Conservation (phyloP, 1,140 invertebrate genomes). For the silkworm (Bombyx mori) region DNA sequence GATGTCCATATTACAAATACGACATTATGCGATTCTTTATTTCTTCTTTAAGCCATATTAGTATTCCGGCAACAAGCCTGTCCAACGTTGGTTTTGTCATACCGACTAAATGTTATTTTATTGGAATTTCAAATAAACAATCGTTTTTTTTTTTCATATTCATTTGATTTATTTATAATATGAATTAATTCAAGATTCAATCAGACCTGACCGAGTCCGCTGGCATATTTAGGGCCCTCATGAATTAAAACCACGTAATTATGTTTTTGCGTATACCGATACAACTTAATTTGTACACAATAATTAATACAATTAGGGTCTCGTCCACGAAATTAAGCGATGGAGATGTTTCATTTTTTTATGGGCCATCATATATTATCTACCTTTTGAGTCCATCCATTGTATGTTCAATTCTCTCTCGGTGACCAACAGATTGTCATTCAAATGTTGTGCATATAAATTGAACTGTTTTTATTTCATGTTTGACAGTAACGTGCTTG, state of each 20-base stretch:
- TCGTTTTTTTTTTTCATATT: constrained; percentile 40
- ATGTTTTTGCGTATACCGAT: constrained; percentile 31
- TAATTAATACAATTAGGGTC: constrained; percentile 49
- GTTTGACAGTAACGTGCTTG: too few relatives aligned
- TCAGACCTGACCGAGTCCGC: constrained; percentile 35
- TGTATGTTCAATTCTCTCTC: too few relatives aligned
- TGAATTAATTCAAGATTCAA: constrained; percentile 56
- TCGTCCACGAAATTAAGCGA: constrained; percentile 7
- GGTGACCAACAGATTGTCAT: too few relatives aligned
- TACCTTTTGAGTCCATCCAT: too few relatives aligned
- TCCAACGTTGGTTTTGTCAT: constrained; percentile 64
- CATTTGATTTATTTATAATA: constrained; percentile 37
- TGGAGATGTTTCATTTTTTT: too few relatives aligned
- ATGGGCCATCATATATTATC: too few relatives aligned
- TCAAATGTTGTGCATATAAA: too few relatives aligned
- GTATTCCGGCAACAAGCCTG: constrained; percentile 64
- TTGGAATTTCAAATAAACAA: constrained; percentile 68
- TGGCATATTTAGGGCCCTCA: constrained; percentile 49
- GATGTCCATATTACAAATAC: constrained; percentile 68
- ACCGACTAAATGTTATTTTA: constrained; percentile 67
- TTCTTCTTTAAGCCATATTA: constrained; percentile 69
- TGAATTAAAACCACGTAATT: constrained; percentile 52
- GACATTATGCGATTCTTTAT: constrained; percentile 66
- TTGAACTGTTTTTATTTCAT: too few relatives aligned
- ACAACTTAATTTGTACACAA: constrained; percentile 62